A percentile compares a stretch with the other conserved stretches of the same genome.
These are phyloP conservation scores for Caenorhabditis sp. DNA, from an alignment of 2,888 invertebrate species.

Conservation along the genomic window DNA sequence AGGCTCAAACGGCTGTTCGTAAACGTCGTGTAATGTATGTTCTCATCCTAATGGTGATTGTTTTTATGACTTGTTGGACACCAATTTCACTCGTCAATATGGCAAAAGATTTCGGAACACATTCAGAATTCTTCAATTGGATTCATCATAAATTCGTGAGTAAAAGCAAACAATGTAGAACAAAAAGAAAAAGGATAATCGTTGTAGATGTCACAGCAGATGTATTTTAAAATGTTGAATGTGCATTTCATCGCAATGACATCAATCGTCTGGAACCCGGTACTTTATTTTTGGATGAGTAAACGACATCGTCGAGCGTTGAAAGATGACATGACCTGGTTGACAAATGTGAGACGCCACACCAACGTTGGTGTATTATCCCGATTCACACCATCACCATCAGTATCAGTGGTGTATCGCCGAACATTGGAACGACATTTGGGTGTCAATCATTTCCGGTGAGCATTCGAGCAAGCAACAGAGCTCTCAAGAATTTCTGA, in stretches of 20 bases:
- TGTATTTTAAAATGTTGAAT: conserved; percentile 68
- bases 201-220: conserved; percentile 48
- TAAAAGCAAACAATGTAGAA: neutral
- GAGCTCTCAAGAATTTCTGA: neutral
- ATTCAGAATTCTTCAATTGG: conserved; percentile 23
- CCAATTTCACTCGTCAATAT: conserved; percentile 68
- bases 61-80: conserved; percentile 67
- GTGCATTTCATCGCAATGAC: conserved; percentile 70
- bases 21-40: conserved; percentile 68
- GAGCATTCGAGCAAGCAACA: neutral
- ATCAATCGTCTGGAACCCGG: conserved; percentile 68
- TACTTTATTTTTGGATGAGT: conserved; percentile 71
- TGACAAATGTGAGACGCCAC: conserved; percentile 64
- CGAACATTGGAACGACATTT: conserved; percentile 67
- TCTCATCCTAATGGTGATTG: conserved; percentile 69
- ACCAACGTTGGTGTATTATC: conserved; percentile 58
- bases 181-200: neutral
- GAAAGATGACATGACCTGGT: conserved; percentile 70
- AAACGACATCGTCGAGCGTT: conserved; percentile 69
- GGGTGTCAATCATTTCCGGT: conserved; percentile 54
- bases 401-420: conserved; percentile 66
- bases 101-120: conserved; percentile 60
- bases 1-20: conserved; percentile 52
- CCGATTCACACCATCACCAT: conserved; percentile 67
- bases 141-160: conserved; percentile 7